These are phyloP conservation scores for Lytechinus pictus DNA, from an alignment of 35 echinoderm and acorn worm genomes.

Conservation along the genomic window DNA sequence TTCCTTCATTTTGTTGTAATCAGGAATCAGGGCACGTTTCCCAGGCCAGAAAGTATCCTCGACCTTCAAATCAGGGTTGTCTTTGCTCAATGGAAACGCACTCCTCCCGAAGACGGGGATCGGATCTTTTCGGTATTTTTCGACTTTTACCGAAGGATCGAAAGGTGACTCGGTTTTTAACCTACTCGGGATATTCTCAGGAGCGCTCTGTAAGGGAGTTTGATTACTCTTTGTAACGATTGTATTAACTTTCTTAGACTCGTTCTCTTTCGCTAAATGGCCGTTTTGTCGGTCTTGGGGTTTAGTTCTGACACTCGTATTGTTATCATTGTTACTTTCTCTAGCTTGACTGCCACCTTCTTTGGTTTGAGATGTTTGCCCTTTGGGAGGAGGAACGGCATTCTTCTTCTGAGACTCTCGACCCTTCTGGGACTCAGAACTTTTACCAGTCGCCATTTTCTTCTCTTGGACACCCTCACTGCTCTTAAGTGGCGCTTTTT, in stretches of 20 bases:
- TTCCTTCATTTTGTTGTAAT: constrained; percentile 33
- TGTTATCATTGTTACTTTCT: too few relatives aligned
- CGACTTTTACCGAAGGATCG: constrained; percentile 5
- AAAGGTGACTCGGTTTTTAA: constrained; percentile 28
- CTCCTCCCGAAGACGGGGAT: constrained; percentile 11
- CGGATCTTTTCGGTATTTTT: constrained; percentile 26
- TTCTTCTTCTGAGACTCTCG: too few relatives aligned
- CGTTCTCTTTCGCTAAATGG: too few relatives aligned
- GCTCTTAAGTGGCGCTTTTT: too few relatives aligned
- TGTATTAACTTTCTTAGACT: neutral
- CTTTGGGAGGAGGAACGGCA: too few relatives aligned
- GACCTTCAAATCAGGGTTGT: neutral
- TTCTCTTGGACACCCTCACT: too few relatives aligned
- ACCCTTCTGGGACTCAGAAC: too few relatives aligned
- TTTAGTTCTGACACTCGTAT: too few relatives aligned
- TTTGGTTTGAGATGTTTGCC: too few relatives aligned
- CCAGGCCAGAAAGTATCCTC: constrained; percentile 49
- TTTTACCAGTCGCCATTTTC: too few relatives aligned
- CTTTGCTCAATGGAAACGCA: neutral
- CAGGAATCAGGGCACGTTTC: constrained; percentile 38
- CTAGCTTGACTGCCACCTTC: too few relatives aligned
- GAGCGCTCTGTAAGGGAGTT: neutral
- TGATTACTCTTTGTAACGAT: neutral
- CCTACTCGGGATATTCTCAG: neutral
- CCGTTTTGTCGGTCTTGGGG: too few relatives aligned